Conservation (phyloP, 2,888 invertebrate species). For the Conops quadrifasciatus region DNA sequence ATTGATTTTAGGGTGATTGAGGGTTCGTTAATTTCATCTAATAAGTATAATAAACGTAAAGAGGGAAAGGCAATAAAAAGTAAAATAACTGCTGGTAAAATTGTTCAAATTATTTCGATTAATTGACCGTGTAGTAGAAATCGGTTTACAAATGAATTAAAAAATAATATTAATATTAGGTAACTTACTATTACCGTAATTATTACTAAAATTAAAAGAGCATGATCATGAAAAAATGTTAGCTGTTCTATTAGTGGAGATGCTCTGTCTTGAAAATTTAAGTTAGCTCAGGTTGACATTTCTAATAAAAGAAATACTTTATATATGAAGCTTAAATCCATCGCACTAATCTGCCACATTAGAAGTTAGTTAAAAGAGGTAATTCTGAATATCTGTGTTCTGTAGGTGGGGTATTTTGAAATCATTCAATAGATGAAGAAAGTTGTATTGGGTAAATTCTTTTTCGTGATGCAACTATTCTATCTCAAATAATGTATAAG, state of each 20-base stretch:
- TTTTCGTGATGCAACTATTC: constrained; percentile 68
- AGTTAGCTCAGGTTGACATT: constrained; percentile 70
- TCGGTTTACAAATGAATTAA: constrained; percentile 70
- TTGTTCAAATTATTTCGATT: constrained; percentile 74
- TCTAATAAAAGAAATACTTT: constrained; percentile 64
- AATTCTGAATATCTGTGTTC: too few relatives aligned
- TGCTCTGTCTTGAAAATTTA: constrained; percentile 70
- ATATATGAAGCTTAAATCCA: constrained; percentile 75
- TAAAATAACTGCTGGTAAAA: constrained; percentile 70
- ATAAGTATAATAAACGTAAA: constrained; percentile 69
- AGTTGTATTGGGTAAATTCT: constrained; percentile 67
- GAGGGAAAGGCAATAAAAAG: constrained; percentile 73
- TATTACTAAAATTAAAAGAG: constrained; percentile 71
- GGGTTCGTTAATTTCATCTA: constrained; percentile 72
- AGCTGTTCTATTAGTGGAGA: constrained; percentile 75
- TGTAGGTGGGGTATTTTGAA: constrained; percentile 63
- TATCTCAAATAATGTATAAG: constrained; percentile 72
- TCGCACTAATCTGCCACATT: constrained; percentile 72
- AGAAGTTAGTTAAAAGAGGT: constrained; percentile 66
- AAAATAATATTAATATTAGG: constrained; percentile 68
- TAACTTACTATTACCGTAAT: constrained; percentile 71
- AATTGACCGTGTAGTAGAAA: constrained; percentile 43
- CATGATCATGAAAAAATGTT: constrained; percentile 72
- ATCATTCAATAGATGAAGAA: constrained; percentile 72
- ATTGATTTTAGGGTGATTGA: constrained; percentile 71